Evolutionary conservation across 2,888 invertebrate species (phyloP).

Genomic region (Tineola bisselliella): DNA sequence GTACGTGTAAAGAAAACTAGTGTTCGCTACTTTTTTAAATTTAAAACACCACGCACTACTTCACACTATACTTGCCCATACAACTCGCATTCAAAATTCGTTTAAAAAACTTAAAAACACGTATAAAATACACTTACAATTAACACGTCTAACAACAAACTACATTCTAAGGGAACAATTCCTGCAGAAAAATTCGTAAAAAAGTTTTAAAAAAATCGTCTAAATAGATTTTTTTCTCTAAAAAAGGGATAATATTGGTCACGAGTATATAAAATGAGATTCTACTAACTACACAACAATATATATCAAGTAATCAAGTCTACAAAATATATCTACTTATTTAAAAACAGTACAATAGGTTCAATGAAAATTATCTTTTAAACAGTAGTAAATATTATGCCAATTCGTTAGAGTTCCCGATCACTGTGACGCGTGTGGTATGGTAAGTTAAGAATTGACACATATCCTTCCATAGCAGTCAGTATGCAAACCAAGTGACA

Average conservation of each 20-base stretch:
- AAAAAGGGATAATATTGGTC: slow-evolving; percentile 60
- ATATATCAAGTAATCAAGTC: slow-evolving; percentile 11
- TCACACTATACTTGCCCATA: no score
- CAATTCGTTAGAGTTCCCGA: no score
- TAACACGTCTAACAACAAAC: neutral
- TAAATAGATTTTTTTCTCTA: slow-evolving; percentile 57
- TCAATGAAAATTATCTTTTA: no score
- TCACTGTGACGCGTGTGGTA: no score
- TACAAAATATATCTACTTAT: neutral
- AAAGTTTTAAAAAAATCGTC: slow-evolving; percentile 43
- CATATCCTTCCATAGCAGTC: no score
- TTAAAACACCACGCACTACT: no score
- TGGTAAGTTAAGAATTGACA: no score
- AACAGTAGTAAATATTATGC: no score
- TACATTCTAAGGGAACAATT: neutral
- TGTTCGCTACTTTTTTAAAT: no score
- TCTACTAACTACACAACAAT: slow-evolving; percentile 43
- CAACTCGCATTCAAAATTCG: neutral
- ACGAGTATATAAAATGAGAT: slow-evolving; percentile 55
- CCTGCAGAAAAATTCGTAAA: neutral
- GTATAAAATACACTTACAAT: neutral
- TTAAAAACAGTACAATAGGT: no score
- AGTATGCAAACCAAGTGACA: no score
- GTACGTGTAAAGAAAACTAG: no score
- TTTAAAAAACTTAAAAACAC: neutral